Conservation (phyloP, 1,140 invertebrate species). For the Brachionus asplanchnoidis region DNA sequence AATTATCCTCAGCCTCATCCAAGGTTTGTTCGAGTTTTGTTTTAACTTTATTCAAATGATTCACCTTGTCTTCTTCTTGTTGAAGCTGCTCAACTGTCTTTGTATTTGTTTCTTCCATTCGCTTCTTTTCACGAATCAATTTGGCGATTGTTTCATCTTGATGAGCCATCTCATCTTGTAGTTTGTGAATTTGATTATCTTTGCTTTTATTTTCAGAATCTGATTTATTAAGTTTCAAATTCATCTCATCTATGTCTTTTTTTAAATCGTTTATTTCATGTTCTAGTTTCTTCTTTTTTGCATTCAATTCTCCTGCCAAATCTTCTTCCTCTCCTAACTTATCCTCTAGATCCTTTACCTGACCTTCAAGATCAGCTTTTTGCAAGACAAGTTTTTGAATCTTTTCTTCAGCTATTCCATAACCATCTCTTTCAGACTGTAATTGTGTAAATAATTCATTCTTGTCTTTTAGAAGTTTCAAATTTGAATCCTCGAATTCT, state of each 20-base stretch:
- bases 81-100: conserved; percentile 93
- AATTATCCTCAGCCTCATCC: conserved; percentile 90
- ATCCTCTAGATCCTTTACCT: conserved; percentile 92
- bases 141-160: conserved; percentile 99
- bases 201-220: conserved; percentile 91
- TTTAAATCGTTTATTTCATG: conserved; percentile 84
- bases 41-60: conserved; percentile 98
- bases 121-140: conserved; percentile 97
- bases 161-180: conserved; percentile 81
- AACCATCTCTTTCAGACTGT: conserved; percentile 72
- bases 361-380: conserved; percentile 90
- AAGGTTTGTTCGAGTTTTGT: conserved; percentile 94
- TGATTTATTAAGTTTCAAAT: conserved; percentile 78
- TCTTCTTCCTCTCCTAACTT: conserved; percentile 90
- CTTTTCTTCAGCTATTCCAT: conserved; percentile 81
- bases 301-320: conserved; percentile 80
- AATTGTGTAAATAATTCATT: conserved; percentile 77
- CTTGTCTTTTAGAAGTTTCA: conserved; percentile 76
- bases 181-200: conserved; percentile 94
- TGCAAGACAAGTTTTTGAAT: conserved; percentile 85
- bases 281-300: conserved; percentile 90
- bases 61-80: conserved; percentile 96
- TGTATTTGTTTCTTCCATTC: conserved; percentile 85
- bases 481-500: conserved; percentile 86
- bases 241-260: conserved; percentile 93